Evolutionary conservation across 2,888 invertebrate species (phyloP).

Genomic region (Troides helena): DNA sequence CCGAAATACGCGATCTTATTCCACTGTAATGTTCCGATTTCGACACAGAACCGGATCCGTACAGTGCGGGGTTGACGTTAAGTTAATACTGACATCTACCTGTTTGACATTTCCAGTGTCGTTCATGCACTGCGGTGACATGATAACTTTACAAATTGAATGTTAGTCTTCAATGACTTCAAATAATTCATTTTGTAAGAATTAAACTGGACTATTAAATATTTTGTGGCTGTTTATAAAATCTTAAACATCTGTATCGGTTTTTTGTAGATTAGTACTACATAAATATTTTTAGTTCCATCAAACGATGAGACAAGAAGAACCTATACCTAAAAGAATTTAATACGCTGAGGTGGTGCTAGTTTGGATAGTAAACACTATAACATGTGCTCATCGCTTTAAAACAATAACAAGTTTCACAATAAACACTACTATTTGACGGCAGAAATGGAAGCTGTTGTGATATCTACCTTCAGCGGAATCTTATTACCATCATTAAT

Average conservation of each 20-base stretch:
- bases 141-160: not conserved
- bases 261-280: no score
- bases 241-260: no score
- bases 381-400: not conserved
- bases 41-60: slow-evolving; percentile 41
- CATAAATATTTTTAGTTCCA: no score
- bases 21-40: slow-evolving; percentile 47
- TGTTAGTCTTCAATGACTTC: not conserved
- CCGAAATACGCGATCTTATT: slow-evolving; percentile 52
- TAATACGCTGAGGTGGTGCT: no score
- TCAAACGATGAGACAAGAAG: no score
- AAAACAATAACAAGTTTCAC: no score
- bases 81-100: slow-evolving; percentile 37
- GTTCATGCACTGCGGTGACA: slow-evolving; percentile 9
- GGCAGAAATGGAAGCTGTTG: no score
- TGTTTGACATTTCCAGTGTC: slow-evolving; percentile 28
- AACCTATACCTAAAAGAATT: no score
- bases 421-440: no score
- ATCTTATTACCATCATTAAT: not conserved
- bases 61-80: slow-evolving; percentile 39
- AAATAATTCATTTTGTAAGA: not conserved
- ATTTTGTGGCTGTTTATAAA: not conserved
- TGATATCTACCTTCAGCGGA: no score
- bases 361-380: no score
- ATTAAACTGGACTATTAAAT: not conserved